phyloP scores from a whole-genome alignment of 2,888 invertebrate genomes.

The Tachina fera region DNA sequence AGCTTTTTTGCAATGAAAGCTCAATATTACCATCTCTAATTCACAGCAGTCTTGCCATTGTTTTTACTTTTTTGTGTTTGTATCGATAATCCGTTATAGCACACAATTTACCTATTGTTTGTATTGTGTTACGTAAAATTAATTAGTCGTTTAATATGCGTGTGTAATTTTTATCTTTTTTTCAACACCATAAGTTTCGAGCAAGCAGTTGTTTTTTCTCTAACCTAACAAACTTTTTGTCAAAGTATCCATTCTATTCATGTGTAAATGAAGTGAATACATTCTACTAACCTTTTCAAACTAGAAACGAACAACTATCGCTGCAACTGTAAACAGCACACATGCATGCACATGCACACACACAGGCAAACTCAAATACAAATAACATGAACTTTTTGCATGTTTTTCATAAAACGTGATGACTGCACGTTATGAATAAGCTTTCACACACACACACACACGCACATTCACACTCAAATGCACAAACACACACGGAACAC shows the following conservation, averaged over 20 bases:
- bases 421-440: slow-evolving; percentile 26
- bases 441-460: background rate
- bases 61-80: too few species aligned
- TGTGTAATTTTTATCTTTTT: slow-evolving; percentile 16
- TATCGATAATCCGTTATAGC: slow-evolving; percentile 23
- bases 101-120: slow-evolving; percentile 8
- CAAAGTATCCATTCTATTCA: slow-evolving; percentile 45
- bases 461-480: background rate
- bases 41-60: too few species aligned
- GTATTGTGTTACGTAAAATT: slow-evolving; percentile 48
- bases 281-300: slow-evolving; percentile 44
- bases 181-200: background rate
- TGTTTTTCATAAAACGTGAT: slow-evolving; percentile 38
- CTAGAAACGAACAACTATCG: slow-evolving; percentile 13
- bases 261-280: slow-evolving; percentile 56
- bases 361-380: background rate
- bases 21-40: too few species aligned
- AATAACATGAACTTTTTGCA: slow-evolving; percentile 18
- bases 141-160: slow-evolving; percentile 43
- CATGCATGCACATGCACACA: background rate
- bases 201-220: background rate
- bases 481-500: background rate
- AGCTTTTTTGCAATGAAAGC: too few species aligned
- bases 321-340: background rate
- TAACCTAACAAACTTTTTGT: background rate